Conservation (phyloP, 64 coral and sea anemone species). For the Pocillopora verrucosa region DNA sequence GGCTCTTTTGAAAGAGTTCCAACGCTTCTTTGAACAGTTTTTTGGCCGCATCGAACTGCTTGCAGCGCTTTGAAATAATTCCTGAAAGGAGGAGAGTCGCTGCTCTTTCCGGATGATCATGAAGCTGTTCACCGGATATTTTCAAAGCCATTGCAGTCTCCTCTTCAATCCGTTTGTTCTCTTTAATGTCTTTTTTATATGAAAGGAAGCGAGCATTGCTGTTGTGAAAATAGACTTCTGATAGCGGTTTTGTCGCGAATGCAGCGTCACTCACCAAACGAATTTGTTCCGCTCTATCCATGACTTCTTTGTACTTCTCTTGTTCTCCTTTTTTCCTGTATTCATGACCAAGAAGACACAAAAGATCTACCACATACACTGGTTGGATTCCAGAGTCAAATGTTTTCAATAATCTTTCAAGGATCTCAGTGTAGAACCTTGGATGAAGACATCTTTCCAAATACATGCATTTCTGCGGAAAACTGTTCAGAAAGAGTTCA, state of each 20-base stretch:
- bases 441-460: constrained; percentile 35
- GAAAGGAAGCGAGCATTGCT: constrained; percentile 15
- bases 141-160: not conserved
- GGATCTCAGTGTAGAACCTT: not conserved
- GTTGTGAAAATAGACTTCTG: constrained; percentile 14
- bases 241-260: not conserved
- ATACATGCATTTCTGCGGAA: constrained; percentile 9
- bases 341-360: constrained; percentile 1
- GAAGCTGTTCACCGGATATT: not conserved
- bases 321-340: not conserved
- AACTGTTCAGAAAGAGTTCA: not conserved
- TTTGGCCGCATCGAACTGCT: not conserved
- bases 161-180: not conserved
- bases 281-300: not conserved
- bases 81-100: not conserved
- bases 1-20: not conserved
- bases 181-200: not conserved
- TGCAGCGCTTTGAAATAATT: not conserved
- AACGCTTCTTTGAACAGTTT: constrained; percentile 3
- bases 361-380: not conserved
- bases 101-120: constrained; percentile 10
- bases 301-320: constrained; percentile 16
- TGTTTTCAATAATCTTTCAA: not conserved
- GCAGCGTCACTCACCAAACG: not conserved
- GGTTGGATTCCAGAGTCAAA: not conserved